phyloP scores from a whole-genome alignment of 2,888 invertebrate species.

The Macrophya annulata region DNA sequence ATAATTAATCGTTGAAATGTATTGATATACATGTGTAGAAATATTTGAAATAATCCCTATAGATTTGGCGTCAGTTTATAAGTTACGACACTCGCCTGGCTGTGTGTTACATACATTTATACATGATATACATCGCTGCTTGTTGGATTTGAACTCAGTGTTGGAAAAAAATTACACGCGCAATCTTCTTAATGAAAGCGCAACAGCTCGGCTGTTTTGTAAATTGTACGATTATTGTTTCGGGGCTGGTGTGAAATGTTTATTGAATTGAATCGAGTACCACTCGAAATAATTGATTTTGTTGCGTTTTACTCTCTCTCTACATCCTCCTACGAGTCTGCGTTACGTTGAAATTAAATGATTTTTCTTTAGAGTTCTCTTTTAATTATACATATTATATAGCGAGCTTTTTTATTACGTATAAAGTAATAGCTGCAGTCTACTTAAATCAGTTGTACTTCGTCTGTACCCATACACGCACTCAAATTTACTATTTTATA shows the following conservation, averaged over 20 bases:
- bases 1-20: not conserved
- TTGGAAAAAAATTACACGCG: constrained; percentile 2
- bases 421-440: not conserved
- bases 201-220: constrained; percentile 39
- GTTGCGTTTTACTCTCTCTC: constrained; percentile 11
- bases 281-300: constrained; percentile 58
- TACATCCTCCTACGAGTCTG: not conserved
- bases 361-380: not conserved
- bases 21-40: not conserved
- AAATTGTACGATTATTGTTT: constrained; percentile 55
- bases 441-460: not conserved
- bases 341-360: constrained; percentile 18
- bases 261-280: constrained; percentile 58
- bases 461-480: not conserved
- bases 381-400: constrained; percentile 2
- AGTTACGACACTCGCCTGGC: not conserved
- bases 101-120: not conserved
- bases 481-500: not conserved
- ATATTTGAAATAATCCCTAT: not conserved
- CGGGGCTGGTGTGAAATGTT: constrained; percentile 48
- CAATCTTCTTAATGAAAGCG: constrained; percentile 56
- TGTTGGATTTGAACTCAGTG: not conserved
- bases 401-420: constrained; percentile 1
- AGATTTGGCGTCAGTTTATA: not conserved
- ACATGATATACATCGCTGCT: not conserved